Evolutionary conservation across 2,888 invertebrate genomes (phyloP).

Genomic region (Tholera decimalis): DNA sequence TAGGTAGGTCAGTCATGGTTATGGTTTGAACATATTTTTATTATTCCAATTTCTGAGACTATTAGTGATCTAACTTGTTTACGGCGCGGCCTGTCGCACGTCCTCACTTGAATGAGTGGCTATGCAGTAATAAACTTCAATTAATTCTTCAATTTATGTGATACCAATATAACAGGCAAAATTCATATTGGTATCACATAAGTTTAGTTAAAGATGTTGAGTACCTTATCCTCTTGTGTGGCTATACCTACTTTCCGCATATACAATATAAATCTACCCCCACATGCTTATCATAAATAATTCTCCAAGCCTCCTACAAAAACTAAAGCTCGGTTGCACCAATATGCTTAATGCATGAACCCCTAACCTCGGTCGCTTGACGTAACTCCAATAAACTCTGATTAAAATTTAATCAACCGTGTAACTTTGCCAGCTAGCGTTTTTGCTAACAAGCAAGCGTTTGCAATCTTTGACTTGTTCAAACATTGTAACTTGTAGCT

Average conservation of each 20-base stretch:
- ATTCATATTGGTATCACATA: too few species aligned
- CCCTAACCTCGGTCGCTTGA: slow-evolving; percentile 53
- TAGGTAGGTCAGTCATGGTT: too few species aligned
- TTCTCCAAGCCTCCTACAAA: slow-evolving; percentile 17
- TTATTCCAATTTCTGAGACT: too few species aligned
- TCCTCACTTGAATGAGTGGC: too few species aligned
- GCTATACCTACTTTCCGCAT: background rate
- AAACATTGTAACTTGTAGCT: slow-evolving; percentile 52
- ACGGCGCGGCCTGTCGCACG: too few species aligned
- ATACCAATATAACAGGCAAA: too few species aligned
- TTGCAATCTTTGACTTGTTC: slow-evolving; percentile 57
- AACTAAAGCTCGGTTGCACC: slow-evolving; percentile 36
- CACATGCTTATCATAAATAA: slow-evolving; percentile 25
- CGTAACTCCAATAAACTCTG: slow-evolving; percentile 75
- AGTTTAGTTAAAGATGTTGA: too few species aligned
- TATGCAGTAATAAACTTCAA: too few species aligned
- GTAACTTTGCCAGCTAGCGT: slow-evolving; percentile 66
- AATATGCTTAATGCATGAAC: slow-evolving; percentile 58
- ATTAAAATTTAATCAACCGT: slow-evolving; percentile 82
- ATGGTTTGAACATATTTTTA: too few species aligned
- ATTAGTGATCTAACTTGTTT: too few species aligned
- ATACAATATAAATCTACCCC: slow-evolving; percentile 6
- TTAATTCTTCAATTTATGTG: too few species aligned
- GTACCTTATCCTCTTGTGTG: too few species aligned
- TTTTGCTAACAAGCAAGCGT: slow-evolving; percentile 68